These are phyloP conservation scores for Dendrolimus pini DNA, from an alignment of 2,888 invertebrate genomes.

Conservation along the genomic window DNA sequence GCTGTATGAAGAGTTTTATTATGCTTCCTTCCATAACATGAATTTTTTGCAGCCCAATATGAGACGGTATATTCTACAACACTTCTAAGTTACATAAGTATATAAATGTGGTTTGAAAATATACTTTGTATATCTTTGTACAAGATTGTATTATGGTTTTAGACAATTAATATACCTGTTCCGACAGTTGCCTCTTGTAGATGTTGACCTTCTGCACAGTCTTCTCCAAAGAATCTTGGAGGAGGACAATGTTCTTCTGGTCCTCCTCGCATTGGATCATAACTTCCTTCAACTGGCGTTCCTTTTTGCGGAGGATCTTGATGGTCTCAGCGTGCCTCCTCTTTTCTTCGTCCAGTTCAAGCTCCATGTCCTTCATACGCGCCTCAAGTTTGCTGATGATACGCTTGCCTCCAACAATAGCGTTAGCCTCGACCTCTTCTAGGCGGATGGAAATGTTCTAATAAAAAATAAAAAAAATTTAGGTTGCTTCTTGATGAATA, in stretches of 20 bases:
- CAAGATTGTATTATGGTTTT: neutral
- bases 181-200: constrained; percentile 96
- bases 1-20: too few relatives aligned
- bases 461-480: constrained; percentile 9
- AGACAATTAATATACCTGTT: constrained; percentile 79
- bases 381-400: constrained; percentile 98
- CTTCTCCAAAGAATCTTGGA: constrained; percentile 94
- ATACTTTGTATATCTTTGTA: neutral
- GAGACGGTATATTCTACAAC: too few relatives aligned
- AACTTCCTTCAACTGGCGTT: constrained; percentile 96
- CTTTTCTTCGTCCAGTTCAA: constrained; percentile 97
- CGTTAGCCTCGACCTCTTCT: constrained; percentile 98
- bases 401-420: constrained; percentile 96
- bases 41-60: too few relatives aligned
- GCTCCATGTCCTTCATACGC: constrained; percentile 94
- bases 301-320: constrained; percentile 98
- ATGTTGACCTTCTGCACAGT: constrained; percentile 90
- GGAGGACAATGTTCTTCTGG: constrained; percentile 94
- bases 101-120: constrained; percentile 4
- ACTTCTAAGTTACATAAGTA: neutral
- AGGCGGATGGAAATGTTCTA: constrained; percentile 92
- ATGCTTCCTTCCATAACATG: too few relatives aligned
- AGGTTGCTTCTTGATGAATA: neutral
- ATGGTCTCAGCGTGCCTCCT: constrained; percentile 97
- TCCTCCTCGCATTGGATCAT: constrained; percentile 97